Conservation (phyloP, 1,140 invertebrate genomes). For the Magallana angulata region DNA sequence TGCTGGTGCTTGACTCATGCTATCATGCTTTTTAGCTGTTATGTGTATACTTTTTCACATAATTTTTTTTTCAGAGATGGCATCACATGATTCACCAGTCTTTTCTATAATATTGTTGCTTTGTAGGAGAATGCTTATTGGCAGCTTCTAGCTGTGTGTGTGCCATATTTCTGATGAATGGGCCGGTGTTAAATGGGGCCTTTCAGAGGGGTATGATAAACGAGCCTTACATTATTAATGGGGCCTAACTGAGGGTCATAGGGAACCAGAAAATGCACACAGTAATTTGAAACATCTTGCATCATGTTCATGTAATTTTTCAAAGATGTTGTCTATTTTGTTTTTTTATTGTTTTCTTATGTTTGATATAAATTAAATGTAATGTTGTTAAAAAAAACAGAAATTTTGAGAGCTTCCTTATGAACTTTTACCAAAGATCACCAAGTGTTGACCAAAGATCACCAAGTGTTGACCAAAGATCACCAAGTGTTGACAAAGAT, state of each 20-base stretch:
- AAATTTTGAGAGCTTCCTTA: conserved; percentile 27
- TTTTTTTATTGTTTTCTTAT: not conserved
- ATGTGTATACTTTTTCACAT: not conserved
- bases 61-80: not conserved
- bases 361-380: no score
- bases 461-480: not conserved
- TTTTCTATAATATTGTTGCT: not conserved
- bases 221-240: not conserved
- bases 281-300: no score
- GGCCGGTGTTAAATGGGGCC: not conserved
- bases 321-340: not conserved
- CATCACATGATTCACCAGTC: not conserved
- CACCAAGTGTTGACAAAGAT: not conserved
- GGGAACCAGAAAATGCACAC: not conserved
- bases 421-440: conserved; percentile 6
- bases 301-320: not conserved
- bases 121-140: conserved; percentile 1
- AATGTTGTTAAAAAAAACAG: not conserved
- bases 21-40: not conserved
- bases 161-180: not conserved
- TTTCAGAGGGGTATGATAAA: not conserved
- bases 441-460: not conserved
- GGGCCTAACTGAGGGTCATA: not conserved
- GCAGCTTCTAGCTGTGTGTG: conserved; percentile 15
- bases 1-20: conserved; percentile 5